These are phyloP conservation scores for Thymelicus acteon DNA, from an alignment of 2,888 invertebrate genomes.

Conservation along the genomic window DNA sequence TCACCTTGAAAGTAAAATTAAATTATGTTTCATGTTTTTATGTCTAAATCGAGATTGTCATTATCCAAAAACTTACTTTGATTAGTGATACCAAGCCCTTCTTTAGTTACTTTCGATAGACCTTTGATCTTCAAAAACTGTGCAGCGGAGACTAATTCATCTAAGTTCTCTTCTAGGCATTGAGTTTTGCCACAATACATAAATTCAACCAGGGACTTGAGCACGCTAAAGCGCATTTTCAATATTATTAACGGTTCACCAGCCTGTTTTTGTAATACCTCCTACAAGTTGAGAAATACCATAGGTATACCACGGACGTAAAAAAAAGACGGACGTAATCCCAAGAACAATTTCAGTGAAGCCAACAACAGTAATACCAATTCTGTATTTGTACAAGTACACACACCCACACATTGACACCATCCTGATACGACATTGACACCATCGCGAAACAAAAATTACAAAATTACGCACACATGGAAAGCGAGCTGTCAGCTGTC, in stretches of 20 bases:
- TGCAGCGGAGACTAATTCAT: slow-evolving; percentile 88
- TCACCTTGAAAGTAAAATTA: slow-evolving; percentile 59
- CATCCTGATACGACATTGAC: too few species aligned
- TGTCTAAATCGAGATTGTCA: background rate
- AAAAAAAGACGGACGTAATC: too few species aligned
- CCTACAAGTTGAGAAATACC: slow-evolving; percentile 59
- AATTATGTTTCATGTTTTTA: slow-evolving; percentile 5
- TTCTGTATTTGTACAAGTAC: too few species aligned
- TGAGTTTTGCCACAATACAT: slow-evolving; percentile 92
- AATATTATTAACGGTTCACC: slow-evolving; percentile 86
- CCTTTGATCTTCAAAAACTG: slow-evolving; percentile 88
- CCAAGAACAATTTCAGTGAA: too few species aligned
- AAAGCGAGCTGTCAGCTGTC: too few species aligned
- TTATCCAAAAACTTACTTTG: slow-evolving; percentile 61
- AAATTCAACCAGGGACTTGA: slow-evolving; percentile 90
- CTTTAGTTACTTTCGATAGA: slow-evolving; percentile 83
- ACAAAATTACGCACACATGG: too few species aligned
- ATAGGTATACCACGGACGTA: too few species aligned
- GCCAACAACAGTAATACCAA: too few species aligned
- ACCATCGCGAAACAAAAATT: too few species aligned
- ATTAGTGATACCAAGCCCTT: slow-evolving; percentile 75
- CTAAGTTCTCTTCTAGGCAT: slow-evolving; percentile 87
- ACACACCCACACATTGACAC: too few species aligned
- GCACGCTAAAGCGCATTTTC: slow-evolving; percentile 88
- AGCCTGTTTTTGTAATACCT: slow-evolving; percentile 84